Evolutionary conservation across 2,113 vertebrate genomes (phyloP), one percentile per base, ranked within the genome.

Genomic region (Thunnus maccoyii): DNA sequence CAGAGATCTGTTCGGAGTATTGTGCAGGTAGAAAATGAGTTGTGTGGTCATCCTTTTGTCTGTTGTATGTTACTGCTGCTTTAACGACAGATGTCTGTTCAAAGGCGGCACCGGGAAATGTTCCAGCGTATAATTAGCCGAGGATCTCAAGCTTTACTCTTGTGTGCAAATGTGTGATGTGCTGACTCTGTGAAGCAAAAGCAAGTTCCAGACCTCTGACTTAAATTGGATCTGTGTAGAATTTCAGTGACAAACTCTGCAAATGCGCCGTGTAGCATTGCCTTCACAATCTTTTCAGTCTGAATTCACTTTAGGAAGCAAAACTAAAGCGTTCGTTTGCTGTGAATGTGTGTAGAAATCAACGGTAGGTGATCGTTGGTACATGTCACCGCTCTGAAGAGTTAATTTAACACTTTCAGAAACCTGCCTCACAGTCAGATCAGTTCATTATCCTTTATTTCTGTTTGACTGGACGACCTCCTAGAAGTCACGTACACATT

Each of bases 211-310:
- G 52, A 48, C 32, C 68, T 80, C 60, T 27, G 61, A 55, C n/a
- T 61, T 57, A 64, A 78, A 76, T 44, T 52, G n/a, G 61, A 88
- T 79, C 27, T 41, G 56, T 67, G 55, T 73, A 72, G 67, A 72
- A 61, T 5, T 52, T 47, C 48, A 36, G 58, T 56, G 77, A 85
- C 20, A 73, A 61, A 79, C 65, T 55, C 58, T 7, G 0, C 58
- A 86, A 77, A n/a, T 22, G 70, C 50, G 63, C 63, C 1, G 18
- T 27, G 61, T 7, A 5, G 56, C 14, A 4, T 8, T 16, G 5
- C 46, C 27, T 50, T 22, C 72, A 30, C 46, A 27, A 46, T 55
- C 27, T 52, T 47, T 61, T 66, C 67, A 64, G 14, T 58, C 46
- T 54, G 1, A 22, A 20, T 50, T 1, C 36, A 3, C 4, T 66